phyloP scores from a whole-genome alignment of 2,113 vertebrate genomes.

The Balaenoptera acutorostrata region DNA sequence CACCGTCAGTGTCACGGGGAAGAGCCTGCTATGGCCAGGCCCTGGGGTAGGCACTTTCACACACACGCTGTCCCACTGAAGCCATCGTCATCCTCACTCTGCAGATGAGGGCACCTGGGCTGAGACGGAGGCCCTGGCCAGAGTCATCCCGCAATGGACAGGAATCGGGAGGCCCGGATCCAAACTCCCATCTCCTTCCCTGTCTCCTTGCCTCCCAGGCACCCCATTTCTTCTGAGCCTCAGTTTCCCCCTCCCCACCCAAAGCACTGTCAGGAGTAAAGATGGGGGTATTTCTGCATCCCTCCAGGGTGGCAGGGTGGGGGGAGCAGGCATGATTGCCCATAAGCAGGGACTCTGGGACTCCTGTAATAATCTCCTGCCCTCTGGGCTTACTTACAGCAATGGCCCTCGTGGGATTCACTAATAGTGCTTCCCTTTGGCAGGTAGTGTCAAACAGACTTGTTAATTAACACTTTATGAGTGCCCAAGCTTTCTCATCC shows the following conservation, averaged over 20 bases:
- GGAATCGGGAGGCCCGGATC: not conserved
- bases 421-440: not conserved
- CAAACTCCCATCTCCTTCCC: not conserved
- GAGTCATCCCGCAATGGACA: too few relatives aligned
- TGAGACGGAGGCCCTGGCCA: not conserved
- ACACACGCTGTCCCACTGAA: not conserved
- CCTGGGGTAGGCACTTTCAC: too few relatives aligned
- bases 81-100: rapidly evolving
- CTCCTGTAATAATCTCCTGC: not conserved
- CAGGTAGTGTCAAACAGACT: not conserved
- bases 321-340: rapidly evolving
- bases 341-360: not conserved
- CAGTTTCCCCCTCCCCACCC: not conserved
- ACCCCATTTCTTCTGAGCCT: not conserved
- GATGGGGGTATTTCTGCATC: rapidly evolving
- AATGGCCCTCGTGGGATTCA: rapidly evolving
- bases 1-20: not conserved
- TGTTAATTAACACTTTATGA: not conserved
- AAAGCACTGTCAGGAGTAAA: not conserved
- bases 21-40: not conserved
- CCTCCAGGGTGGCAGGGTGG: not conserved
- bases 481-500: not conserved
- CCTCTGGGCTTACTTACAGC: not conserved
- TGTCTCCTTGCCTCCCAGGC: not conserved
- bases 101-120: too few relatives aligned